Base-by-base conservation (phyloP, 2,888 invertebrate species). In the Scotopteryx bipunctaria region DNA sequence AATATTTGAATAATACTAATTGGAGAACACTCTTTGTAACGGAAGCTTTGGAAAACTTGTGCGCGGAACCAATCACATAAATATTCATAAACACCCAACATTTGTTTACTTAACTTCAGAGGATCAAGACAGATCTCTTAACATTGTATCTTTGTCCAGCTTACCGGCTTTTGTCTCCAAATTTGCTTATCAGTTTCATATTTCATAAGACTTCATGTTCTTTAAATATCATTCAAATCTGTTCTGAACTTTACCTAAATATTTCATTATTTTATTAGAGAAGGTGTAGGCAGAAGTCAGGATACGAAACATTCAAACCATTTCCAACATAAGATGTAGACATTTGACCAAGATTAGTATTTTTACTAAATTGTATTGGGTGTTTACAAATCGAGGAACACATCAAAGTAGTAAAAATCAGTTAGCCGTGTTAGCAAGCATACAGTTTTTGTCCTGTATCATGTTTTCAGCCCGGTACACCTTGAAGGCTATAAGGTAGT, bases 401-500 rank as follows among this genome's bases (percentile, higher is more conserved):
- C 6, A 4, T 11, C n/a, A 41, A 16, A 6, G 23, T 37, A 19
- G 6, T 2, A 11, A 29, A 8, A 38, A 38, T 62, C 57, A 67
- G 40, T 68, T 66, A 19, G 61, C 50, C 1, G 62, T 25, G n/a
- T n/a, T 11, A 5, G 17, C 58, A 6, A 61, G 31, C 0, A 64
- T 17, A 27, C 59, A 64, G 47, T 83, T 85, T 67, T 93, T 94
- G 56, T 93, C 93, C 67, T 94, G 94, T 73, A 94, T 92, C 74
- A 93, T 91, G 62, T 92, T 91, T 71, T 95, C 95, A 0, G 94
- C 93, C 67, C 93, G 92, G 72, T 97, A 97, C 6, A 97, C 93
- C 72, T 94, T 95, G 92, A 94, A 94, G 43, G 97, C 94, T 19
- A 98, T 94, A 2, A 97, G 87, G 74, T 95, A 97, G 81, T 98